Evolutionary conservation across 2,888 invertebrate species (phyloP), one percentile per base, ranked within the genome.

Genomic region (Drosophila robusta): DNA sequence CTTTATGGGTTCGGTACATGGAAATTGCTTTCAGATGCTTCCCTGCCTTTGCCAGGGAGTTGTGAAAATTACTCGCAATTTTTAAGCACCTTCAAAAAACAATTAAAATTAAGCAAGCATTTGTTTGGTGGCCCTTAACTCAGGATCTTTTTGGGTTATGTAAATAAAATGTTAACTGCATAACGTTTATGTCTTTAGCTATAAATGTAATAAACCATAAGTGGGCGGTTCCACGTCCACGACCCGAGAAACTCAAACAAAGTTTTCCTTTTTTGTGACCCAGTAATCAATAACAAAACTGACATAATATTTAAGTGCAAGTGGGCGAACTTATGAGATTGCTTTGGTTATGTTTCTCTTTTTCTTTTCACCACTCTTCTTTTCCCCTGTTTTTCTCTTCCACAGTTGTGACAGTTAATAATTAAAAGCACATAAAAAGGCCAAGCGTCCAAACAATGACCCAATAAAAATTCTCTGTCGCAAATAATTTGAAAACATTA

Each of bases 341-440:
- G 29, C 41, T 52, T 52, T 41, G 18, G 29, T 52, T 52, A n/a
- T 54, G 7, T 26, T 14, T 44, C 16, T 26, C 14, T 18, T 3
- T 32, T 24, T 1, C 41, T 39, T 24, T 46, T 14, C 2, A 3
- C 9, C 29, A 29, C 29, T 9, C 38, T 18, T 2, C 38, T 29
- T 7, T 50, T 42, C 12, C 12, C 2, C 38, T 47, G 34, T 8
- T 36, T 38, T 39, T 47, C 39, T 11, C 36, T 38, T 39, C 38
- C 46, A 60, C 29, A 24, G 38, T 39, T 39, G 29, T 62, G 61
- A 76, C 71, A 71, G 58, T 55, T 26, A 77, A 72, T 71, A 67
- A 77, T 71, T 72, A 71, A 63, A 61, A 60, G 22, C 4, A 7
- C 26, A 68, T 60, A 49, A 60, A 72, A 72, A 57, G 9, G 7